Evolutionary conservation across 1,140 invertebrate genomes (phyloP).

Genomic region (Caenorhabditis brenneri): DNA sequence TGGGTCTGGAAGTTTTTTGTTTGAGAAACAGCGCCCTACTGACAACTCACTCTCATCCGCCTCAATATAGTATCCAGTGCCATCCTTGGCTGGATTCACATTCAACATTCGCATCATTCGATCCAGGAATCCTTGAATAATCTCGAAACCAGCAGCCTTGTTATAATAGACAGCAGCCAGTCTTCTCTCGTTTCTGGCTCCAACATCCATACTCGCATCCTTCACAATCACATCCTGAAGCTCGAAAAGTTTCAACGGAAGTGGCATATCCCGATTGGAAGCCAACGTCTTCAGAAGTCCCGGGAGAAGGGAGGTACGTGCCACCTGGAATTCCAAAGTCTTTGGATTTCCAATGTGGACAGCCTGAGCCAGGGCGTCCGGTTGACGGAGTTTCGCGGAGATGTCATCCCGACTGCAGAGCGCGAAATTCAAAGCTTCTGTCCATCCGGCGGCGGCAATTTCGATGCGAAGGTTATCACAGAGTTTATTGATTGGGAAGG

Average conservation of each 20-base stretch:
- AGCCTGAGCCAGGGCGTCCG: conserved; percentile 74
- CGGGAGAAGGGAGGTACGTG: conserved; percentile 84
- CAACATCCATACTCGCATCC: conserved; percentile 80
- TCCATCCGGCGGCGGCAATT: conserved; percentile 89
- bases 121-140: conserved; percentile 93
- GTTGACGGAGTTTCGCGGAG: conserved; percentile 73
- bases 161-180: conserved; percentile 91
- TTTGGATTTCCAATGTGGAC: conserved; percentile 96
- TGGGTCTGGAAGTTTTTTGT: conserved; percentile 82
- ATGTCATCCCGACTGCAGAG: conserved; percentile 86
- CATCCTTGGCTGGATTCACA: conserved; percentile 76
- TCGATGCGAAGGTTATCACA: conserved; percentile 85
- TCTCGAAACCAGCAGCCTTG: conserved; percentile 90
- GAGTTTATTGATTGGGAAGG: conserved; percentile 87
- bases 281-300: conserved; percentile 91
- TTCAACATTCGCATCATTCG: conserved; percentile 87
- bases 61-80: conserved; percentile 52
- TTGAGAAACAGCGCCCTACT: too few relatives aligned
- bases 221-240: conserved; percentile 89
- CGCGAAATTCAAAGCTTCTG: conserved; percentile 92
- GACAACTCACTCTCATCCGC: conserved; percentile 44
- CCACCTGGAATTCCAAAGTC: conserved; percentile 89
- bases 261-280: conserved; percentile 91
- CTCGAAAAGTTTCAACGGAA: conserved; percentile 95
- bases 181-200: conserved; percentile 85